Evolutionary conservation across 1,140 invertebrate genomes (phyloP).

Genomic region (Drosophila bipectinata): DNA sequence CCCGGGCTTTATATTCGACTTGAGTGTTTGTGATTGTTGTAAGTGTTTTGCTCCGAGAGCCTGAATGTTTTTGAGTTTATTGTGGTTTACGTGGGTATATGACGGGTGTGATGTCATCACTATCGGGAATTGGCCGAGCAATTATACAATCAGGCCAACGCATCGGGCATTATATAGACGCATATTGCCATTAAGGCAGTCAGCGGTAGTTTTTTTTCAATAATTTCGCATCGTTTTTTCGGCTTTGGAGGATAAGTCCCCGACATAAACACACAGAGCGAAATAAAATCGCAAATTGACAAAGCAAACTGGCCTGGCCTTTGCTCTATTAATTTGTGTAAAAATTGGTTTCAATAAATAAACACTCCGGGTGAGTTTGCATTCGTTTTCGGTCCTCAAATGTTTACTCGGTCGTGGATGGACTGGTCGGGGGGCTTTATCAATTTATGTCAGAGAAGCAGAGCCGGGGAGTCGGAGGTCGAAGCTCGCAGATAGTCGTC

Average conservation of each 20-base stretch:
- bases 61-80: background rate
- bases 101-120: conserved; percentile 55
- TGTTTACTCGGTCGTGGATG: conserved; percentile 42
- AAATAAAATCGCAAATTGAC: conserved; percentile 48
- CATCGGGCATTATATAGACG: conserved; percentile 1
- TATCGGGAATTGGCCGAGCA: conserved; percentile 44
- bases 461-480: conserved; percentile 37
- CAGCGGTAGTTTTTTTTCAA: conserved; percentile 20
- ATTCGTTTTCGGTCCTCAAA: conserved; percentile 24
- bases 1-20: background rate
- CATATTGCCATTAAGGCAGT: conserved; percentile 21
- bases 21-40: background rate
- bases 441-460: conserved; percentile 64
- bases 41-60: too few relatives aligned
- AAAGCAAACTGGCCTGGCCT: conserved; percentile 29
- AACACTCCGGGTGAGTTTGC: conserved; percentile 18
- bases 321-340: conserved; percentile 54
- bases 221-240: background rate
- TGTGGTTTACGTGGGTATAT: background rate
- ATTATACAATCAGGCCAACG: conserved; percentile 53
- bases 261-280: background rate
- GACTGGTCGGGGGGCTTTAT: conserved; percentile 51
- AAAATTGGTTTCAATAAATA: conserved; percentile 66
- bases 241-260: conserved; percentile 26
- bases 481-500: conserved; percentile 28